Conservation (phyloP, 35 echinoderm and acorn worm genomes). For the Lytechinus pictus region DNA sequence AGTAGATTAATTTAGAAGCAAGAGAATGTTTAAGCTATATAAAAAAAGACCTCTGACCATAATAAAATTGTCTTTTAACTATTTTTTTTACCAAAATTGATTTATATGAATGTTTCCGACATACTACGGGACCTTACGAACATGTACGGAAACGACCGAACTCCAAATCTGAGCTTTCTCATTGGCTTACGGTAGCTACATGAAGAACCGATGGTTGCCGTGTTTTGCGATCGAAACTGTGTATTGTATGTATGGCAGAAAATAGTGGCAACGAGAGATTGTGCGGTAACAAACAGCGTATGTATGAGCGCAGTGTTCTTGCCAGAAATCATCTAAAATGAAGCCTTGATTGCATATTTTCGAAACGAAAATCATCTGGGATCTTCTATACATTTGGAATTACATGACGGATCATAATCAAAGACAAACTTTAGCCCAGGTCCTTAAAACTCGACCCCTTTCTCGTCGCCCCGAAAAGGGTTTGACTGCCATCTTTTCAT, state of each 20-base stretch:
- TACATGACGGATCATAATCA: conserved; percentile 19
- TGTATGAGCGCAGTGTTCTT: conserved; percentile 19
- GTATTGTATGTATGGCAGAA: conserved; percentile 52
- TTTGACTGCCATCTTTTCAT: conserved; percentile 43
- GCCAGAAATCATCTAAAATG: conserved; percentile 48
- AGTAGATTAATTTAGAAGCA: background rate
- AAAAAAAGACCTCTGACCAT: background rate
- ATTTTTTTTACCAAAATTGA: background rate
- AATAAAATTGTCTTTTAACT: background rate
- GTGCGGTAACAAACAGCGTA: conserved; percentile 42
- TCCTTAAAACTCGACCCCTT: conserved; percentile 23
- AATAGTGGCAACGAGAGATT: conserved; percentile 53
- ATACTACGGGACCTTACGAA: background rate
- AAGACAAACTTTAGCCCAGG: conserved; percentile 36
- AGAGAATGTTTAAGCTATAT: background rate
- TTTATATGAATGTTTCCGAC: background rate
- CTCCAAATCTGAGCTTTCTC: conserved; percentile 6
- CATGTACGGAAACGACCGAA: background rate
- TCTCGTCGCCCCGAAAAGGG: conserved; percentile 43
- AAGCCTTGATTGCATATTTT: conserved; percentile 30
- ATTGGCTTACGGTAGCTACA: conserved; percentile 38
- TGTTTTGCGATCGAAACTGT: conserved; percentile 45
- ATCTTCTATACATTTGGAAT: conserved; percentile 51
- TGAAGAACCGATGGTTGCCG: conserved; percentile 43
- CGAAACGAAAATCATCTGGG: conserved; percentile 3